These are phyloP conservation scores for Tetramorium bicarinatum DNA, from an alignment of 2,888 invertebrate genomes.

Conservation along the genomic window DNA sequence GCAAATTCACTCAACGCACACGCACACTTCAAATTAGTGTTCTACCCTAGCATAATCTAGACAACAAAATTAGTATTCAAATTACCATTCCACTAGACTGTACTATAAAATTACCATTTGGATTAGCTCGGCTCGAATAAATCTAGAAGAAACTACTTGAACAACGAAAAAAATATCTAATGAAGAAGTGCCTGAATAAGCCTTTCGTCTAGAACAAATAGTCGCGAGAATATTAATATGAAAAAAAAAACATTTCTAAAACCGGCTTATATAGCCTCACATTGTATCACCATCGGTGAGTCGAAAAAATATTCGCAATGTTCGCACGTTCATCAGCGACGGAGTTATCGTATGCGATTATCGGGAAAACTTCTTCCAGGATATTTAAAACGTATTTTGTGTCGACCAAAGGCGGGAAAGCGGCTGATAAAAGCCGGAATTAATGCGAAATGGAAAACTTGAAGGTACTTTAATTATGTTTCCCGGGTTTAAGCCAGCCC, in stretches of 20 bases:
- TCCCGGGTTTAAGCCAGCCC: conserved; percentile 65
- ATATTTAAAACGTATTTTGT: conserved; percentile 57
- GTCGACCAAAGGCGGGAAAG: conserved; percentile 11
- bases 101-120: conserved; percentile 49
- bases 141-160: neutral
- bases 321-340: conserved; percentile 23
- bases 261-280: neutral
- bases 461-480: conserved; percentile 71
- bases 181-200: neutral
- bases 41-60: conserved; percentile 41
- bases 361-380: conserved; percentile 39
- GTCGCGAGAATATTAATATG: neutral
- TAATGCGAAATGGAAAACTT: conserved; percentile 71
- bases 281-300: neutral
- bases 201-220: neutral
- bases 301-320: conserved; percentile 16
- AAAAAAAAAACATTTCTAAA: neutral
- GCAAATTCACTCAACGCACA: conserved; percentile 65
- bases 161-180: conserved; percentile 7
- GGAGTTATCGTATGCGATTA: conserved; percentile 49
- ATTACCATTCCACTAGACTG: conserved; percentile 55
- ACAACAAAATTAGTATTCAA: conserved; percentile 73
- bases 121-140: conserved; percentile 5
- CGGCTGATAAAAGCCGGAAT: conserved; percentile 68
- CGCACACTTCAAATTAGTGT: conserved; percentile 69